Evolutionary conservation across 2,888 invertebrate species (phyloP).

Genomic region (Pammene aurita): DNA sequence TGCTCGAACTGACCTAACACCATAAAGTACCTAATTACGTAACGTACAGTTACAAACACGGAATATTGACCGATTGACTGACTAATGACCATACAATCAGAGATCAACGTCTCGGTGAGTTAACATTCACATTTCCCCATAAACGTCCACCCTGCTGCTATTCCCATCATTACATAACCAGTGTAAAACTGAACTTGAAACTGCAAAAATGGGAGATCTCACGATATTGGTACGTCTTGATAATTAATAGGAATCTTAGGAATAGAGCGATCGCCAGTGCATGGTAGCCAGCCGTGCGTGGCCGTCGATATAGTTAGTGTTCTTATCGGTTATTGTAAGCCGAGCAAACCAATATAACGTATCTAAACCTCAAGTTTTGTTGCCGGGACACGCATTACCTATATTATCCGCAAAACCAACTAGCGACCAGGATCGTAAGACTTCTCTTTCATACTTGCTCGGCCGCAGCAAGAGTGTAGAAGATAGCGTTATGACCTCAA

Average conservation of each 20-base stretch:
- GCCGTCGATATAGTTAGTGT: conserved; percentile 6
- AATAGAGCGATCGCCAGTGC: conserved; percentile 22
- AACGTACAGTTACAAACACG: neutral
- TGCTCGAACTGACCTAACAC: no score
- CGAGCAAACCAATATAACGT: neutral
- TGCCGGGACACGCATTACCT: no score
- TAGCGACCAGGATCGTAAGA: no score
- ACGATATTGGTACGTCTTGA: neutral
- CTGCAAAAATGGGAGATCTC: neutral
- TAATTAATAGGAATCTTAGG: neutral
- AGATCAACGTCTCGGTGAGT: conserved; percentile 16
- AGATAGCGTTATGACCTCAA: no score
- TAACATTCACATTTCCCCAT: conserved; percentile 22
- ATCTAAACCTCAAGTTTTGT: neutral
- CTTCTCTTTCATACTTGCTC: no score
- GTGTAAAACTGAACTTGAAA: neutral
- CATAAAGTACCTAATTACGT: neutral
- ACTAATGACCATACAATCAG: conserved; percentile 16
- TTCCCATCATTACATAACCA: neutral
- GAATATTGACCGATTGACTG: conserved; percentile 10
- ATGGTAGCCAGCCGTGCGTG: conserved; percentile 25
- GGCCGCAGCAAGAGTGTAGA: no score
- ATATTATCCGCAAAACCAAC: no score
- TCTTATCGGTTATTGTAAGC: neutral
- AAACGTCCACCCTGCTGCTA: conserved; percentile 9